These are phyloP conservation scores for Psittacula derbiana DNA, from an alignment of 2,797 vertebrate species.

Conservation along the genomic window DNA sequence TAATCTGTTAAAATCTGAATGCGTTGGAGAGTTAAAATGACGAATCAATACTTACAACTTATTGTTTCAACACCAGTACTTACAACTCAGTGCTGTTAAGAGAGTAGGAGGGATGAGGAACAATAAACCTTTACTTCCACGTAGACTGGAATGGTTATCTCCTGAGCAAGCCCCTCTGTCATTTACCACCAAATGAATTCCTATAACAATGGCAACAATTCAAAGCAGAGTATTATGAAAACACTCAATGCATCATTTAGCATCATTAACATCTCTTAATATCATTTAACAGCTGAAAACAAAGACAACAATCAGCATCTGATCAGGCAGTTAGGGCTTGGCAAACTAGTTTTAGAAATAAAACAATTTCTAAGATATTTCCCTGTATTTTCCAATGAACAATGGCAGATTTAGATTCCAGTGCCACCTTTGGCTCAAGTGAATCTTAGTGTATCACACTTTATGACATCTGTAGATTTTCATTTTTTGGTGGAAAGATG, in stretches of 20 bases:
- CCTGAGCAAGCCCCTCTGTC: neutral
- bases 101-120: neutral
- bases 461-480: neutral
- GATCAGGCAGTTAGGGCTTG: neutral
- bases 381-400: neutral
- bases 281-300: neutral
- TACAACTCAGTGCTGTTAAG: neutral
- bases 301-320: neutral
- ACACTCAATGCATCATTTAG: neutral
- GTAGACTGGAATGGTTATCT: neutral
- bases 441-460: neutral
- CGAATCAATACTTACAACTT: neutral
- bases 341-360: neutral
- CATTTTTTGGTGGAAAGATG: neutral
- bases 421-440: neutral
- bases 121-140: neutral
- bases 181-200: neutral
- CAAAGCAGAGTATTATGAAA: neutral
- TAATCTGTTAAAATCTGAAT: neutral
- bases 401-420: neutral
- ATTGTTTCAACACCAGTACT: neutral
- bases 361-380: neutral
- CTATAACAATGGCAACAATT: neutral
- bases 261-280: neutral
- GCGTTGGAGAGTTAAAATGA: neutral